These are phyloP conservation scores for Bovichtus diacanthus DNA, from an alignment of 2,797 vertebrate genomes.

Conservation along the genomic window DNA sequence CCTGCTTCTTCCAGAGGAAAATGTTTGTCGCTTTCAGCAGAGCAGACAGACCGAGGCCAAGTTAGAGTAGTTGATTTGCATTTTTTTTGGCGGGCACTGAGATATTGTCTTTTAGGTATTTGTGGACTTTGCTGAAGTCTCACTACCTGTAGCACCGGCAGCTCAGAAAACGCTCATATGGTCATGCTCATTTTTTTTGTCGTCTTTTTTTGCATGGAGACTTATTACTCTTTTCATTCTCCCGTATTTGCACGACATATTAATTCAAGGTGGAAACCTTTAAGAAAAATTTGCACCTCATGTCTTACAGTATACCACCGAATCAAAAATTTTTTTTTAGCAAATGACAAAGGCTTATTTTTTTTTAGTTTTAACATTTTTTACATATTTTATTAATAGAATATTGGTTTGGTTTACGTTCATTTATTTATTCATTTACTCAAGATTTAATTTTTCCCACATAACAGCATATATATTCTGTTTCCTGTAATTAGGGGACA, in stretches of 20 bases:
- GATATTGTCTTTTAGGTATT: neutral
- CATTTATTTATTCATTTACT: too few species aligned
- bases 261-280: neutral
- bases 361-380: neutral
- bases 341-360: neutral
- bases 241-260: too few species aligned
- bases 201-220: neutral
- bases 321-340: too few species aligned
- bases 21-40: neutral
- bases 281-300: neutral
- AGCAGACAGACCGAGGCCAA: neutral
- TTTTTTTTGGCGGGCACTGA: neutral
- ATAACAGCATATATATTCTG: neutral
- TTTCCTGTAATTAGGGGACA: neutral
- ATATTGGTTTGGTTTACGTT: neutral
- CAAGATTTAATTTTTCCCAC: neutral
- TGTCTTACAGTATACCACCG: neutral
- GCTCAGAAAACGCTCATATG: neutral
- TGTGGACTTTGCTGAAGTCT: neutral
- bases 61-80: too few species aligned
- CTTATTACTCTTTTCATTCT: too few species aligned
- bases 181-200: neutral
- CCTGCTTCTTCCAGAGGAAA: slow-evolving; percentile 7
- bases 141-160: neutral
- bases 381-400: neutral